Base-by-base conservation (phyloP, 1,140 invertebrate species). In the Sesamia nonagrioides region DNA sequence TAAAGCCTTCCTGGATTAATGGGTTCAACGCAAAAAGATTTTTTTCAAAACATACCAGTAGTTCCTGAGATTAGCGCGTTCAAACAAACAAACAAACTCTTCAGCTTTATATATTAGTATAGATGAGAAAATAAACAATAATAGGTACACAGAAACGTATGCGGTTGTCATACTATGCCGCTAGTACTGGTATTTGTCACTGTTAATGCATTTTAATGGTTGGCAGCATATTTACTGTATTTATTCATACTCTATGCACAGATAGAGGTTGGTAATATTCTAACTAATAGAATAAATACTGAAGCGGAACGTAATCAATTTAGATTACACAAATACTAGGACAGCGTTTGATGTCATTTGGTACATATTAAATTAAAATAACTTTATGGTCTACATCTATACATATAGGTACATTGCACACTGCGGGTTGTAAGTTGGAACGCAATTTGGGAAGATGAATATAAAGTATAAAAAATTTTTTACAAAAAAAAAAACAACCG, bases 201-300 rank as follows among this genome's bases (percentile, higher is more conserved):
- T 69, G 66, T 50, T 69, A 69, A 69, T 69, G 66, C 66, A 69
- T 69, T 69, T 69, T 69, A 69, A 69, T 69, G 66, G 66, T 13
- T 42, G 42, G 42, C 66, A 48, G 66, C 66, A 69, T 69, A 69
- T 69, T 69, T 50, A 69, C 66, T 69, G 42, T 21, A 69, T 69
- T 69, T 69, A 69, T 69, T 69, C 40, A 69, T 69, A 69, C 66
- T 69, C 15, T 18, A 69, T 48, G 66, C 66, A 33, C 66, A 69
- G 66, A 69, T 69, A 69, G 33, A 69, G 42, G 66, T 69, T 69
- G 21, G 42, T 66, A 42, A 66, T 66, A 66, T 66, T 68, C 40
- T 48, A 68, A 69, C 66, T 69, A 69, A 69, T 48, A 45, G 18
- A 42, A 69, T 69, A 69, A 69, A 69, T 69, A 69, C 42, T 21